A percentile compares a stretch with the other conserved stretches of the same genome.
Conservation (phyloP, 1,140 invertebrate genomes). For the Euglossa dilemma region DNA sequence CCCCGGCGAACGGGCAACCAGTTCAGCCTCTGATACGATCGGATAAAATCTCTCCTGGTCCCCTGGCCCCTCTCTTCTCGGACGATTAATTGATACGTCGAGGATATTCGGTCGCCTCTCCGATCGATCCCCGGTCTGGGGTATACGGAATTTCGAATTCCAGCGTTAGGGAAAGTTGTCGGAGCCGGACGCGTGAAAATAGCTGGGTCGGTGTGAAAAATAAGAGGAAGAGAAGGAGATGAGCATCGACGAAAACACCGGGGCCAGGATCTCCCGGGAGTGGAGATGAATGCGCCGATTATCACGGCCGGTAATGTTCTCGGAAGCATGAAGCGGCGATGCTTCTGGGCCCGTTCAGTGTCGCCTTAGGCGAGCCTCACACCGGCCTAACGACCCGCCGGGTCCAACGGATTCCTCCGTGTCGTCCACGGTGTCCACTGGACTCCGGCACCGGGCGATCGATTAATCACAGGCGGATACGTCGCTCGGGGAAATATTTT, state of each 20-base stretch:
- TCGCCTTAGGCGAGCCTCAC: conserved; percentile 65
- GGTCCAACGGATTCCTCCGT: conserved; percentile 29
- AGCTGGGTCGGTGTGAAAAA: conserved; percentile 24
- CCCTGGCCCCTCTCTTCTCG: neutral
- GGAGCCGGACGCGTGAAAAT: conserved; percentile 27
- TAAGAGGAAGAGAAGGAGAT: conserved; percentile 25
- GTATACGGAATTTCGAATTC: neutral
- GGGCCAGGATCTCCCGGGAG: conserved; percentile 55
- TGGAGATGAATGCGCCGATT: conserved; percentile 68
- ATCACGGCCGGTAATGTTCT: conserved; percentile 70
- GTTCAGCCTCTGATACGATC: neutral
- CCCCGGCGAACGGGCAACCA: neutral
- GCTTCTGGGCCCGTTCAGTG: conserved; percentile 62
- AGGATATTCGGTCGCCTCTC: neutral
- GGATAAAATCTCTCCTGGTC: neutral
- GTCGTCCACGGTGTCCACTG: conserved; percentile 40
- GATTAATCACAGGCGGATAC: conserved; percentile 58
- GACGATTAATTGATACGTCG: conserved; percentile 29
- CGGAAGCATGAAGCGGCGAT: conserved; percentile 70
- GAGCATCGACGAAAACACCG: conserved; percentile 58
- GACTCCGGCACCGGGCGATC: conserved; percentile 1
- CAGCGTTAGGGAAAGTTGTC: neutral
- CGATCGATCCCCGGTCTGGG: neutral
- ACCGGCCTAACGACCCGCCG: conserved; percentile 42
- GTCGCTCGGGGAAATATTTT: neutral